Evolutionary conservation across 1,140 invertebrate genomes (phyloP).

Genomic region (Fopius arisanus): DNA sequence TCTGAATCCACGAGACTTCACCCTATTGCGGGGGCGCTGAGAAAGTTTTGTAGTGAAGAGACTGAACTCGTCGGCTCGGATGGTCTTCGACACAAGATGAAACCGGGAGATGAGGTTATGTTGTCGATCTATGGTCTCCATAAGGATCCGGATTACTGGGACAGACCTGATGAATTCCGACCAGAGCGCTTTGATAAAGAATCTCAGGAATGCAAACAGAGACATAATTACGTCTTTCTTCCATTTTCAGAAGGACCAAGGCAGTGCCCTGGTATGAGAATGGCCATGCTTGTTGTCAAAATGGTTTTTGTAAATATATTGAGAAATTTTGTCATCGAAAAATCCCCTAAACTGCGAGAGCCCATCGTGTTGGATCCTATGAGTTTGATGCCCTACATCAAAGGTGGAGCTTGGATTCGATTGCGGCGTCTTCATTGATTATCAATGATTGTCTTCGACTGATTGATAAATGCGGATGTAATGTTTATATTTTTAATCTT

Average conservation of each 20-base stretch:
- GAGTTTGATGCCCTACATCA: not conserved
- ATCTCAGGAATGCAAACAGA: constrained; percentile 50
- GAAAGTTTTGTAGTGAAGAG: constrained; percentile 48
- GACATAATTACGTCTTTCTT: constrained; percentile 59
- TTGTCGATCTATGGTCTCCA: constrained; percentile 58
- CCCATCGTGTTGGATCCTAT: constrained; percentile 36
- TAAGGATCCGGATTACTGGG: constrained; percentile 65
- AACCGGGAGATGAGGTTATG: constrained; percentile 46
- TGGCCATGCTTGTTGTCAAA: constrained; percentile 63
- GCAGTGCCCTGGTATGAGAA: constrained; percentile 66
- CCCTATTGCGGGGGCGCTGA: constrained; percentile 44
- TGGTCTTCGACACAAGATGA: constrained; percentile 30
- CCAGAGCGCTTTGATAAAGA: constrained; percentile 71
- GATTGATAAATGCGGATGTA: too few species aligned
- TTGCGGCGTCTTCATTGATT: not conserved
- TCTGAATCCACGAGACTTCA: constrained; percentile 58
- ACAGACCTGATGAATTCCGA: constrained; percentile 71
- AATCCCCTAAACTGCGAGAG: constrained; percentile 36
- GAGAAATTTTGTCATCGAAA: constrained; percentile 46
- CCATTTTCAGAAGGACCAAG: constrained; percentile 70
- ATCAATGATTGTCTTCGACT: not conserved
- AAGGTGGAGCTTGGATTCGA: constrained; percentile 1
- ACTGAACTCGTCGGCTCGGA: constrained; percentile 44
- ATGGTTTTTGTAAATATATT: constrained; percentile 54
- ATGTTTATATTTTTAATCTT: not conserved